These are phyloP conservation scores for Diachasmimorpha longicaudata DNA, from an alignment of 1,140 invertebrate species.

Conservation along the genomic window DNA sequence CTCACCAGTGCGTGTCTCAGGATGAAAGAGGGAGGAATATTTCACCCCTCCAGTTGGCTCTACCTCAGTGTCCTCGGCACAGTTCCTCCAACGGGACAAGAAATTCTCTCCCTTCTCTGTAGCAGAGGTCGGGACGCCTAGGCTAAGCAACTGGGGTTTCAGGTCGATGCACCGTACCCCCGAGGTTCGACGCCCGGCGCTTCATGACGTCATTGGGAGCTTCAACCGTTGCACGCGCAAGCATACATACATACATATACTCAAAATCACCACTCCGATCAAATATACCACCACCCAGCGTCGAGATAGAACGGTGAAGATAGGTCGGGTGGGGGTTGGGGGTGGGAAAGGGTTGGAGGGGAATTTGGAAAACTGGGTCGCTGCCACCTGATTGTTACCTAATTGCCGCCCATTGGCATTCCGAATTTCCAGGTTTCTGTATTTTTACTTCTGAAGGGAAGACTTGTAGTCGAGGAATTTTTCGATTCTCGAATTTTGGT, in stretches of 20 bases:
- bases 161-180: conserved; percentile 55
- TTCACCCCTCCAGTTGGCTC: conserved; percentile 34
- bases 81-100: conserved; percentile 32
- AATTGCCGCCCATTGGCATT: conserved; percentile 33
- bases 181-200: conserved; percentile 53
- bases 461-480: too few species aligned
- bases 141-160: conserved; percentile 49
- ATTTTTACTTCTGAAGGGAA: background rate
- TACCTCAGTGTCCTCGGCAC: conserved; percentile 42
- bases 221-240: conserved; percentile 21
- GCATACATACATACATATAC: background rate
- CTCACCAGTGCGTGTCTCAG: background rate
- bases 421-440: background rate
- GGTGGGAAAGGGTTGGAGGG: conserved; percentile 39
- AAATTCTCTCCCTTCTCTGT: conserved; percentile 28
- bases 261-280: background rate
- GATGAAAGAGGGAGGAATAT: conserved; percentile 27
- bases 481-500: too few species aligned
- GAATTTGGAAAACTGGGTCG: conserved; percentile 43
- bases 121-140: conserved; percentile 37
- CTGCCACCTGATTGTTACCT: conserved; percentile 37
- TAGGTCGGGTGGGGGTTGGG: conserved; percentile 33
- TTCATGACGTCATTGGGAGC: conserved; percentile 56
- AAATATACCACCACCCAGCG: conserved; percentile 12
- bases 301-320: background rate